Evolutionary conservation across 2,113 vertebrate species (phyloP).

Genomic region (Paramisgurnus dabryanus): DNA sequence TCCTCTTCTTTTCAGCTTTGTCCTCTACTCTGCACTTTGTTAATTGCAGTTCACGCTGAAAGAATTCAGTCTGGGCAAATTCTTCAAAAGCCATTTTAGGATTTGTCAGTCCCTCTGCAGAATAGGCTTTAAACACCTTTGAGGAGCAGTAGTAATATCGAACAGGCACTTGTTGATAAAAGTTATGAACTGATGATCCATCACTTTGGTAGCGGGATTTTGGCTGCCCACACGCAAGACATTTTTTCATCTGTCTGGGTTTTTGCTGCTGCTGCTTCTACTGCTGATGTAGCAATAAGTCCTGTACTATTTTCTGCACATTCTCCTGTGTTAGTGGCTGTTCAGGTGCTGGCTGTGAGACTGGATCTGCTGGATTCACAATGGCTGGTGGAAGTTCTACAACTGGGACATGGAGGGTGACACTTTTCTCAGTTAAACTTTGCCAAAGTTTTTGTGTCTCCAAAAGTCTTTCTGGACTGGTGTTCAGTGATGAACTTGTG

Average conservation of each 20-base stretch:
- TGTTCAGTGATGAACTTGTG: too few species aligned
- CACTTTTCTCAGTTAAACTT: too few species aligned
- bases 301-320: too few species aligned
- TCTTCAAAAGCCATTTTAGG: background rate
- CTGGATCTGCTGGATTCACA: too few species aligned
- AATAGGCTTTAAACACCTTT: background rate
- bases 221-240: background rate
- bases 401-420: too few species aligned
- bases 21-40: background rate
- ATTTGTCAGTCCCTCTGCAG: background rate
- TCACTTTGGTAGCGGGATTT: background rate
- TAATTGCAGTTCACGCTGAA: background rate
- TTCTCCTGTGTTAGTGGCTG: too few species aligned
- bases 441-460: too few species aligned
- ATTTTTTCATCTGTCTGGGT: background rate
- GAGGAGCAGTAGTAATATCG: background rate
- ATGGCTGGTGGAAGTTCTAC: too few species aligned
- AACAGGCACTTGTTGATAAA: constrained; percentile 2
- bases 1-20: constrained; percentile 23
- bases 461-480: too few species aligned
- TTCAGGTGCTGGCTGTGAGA: too few species aligned
- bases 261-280: background rate
- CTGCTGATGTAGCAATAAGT: too few species aligned
- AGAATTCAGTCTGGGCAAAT: background rate
- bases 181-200: background rate